Evolutionary conservation across 2,888 invertebrate species (phyloP).

Genomic region (Noctua fimbriata): DNA sequence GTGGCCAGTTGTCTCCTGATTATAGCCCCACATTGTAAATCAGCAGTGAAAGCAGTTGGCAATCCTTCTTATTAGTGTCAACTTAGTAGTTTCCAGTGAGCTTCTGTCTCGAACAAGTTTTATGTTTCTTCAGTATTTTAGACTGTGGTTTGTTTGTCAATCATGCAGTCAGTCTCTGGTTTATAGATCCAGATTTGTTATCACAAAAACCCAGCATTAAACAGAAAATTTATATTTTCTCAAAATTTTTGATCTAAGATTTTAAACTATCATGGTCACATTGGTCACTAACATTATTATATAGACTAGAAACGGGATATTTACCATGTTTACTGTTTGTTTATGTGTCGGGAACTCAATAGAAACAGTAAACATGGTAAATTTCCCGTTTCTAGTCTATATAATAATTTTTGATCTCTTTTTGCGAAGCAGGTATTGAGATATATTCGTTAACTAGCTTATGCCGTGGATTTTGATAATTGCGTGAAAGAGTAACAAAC

Average conservation of each 20-base stretch:
- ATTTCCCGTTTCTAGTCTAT: too few relatives aligned
- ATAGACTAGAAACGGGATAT: too few relatives aligned
- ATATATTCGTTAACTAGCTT: too few relatives aligned
- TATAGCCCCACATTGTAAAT: slow-evolving; percentile 14
- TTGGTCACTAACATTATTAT: too few relatives aligned
- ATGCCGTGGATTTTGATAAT: too few relatives aligned
- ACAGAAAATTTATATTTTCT: not conserved
- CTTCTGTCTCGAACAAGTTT: slow-evolving; percentile 10
- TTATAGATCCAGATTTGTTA: slow-evolving; percentile 33
- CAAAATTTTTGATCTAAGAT: too few relatives aligned
- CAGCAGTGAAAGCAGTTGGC: slow-evolving; percentile 5
- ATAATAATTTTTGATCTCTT: not conserved
- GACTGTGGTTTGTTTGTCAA: slow-evolving; percentile 9
- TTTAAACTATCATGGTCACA: too few relatives aligned
- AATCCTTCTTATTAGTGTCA: slow-evolving; percentile 33
- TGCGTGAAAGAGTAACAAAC: too few relatives aligned
- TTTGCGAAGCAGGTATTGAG: not conserved
- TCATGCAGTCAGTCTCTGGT: slow-evolving; percentile 9
- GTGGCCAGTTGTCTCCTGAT: not conserved
- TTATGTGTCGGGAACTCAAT: too few relatives aligned
- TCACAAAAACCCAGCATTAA: not conserved
- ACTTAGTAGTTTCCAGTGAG: slow-evolving; percentile 19
- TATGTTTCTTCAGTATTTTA: slow-evolving; percentile 9
- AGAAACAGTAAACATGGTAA: too few relatives aligned
- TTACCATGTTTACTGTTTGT: too few relatives aligned